Base-by-base conservation (phyloP, 2,888 invertebrate genomes). In the Hypena proboscidalis region DNA sequence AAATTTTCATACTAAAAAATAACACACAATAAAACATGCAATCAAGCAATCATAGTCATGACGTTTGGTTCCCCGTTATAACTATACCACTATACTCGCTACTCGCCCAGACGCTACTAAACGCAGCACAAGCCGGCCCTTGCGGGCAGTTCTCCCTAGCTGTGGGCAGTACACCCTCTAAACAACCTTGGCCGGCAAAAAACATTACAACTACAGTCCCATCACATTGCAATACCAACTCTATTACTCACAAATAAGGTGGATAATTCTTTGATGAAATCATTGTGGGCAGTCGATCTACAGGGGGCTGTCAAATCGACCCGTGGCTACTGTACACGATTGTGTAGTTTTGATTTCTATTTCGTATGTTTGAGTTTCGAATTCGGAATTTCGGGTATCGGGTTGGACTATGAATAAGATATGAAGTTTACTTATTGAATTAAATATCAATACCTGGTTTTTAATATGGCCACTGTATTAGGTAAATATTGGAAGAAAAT, bases 111-210 rank as follows among this genome's bases (percentile, higher is more conserved):
- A 19, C 21, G 22, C 41, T 53, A 77, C 53, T 63, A 77, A 89
- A 89, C 82, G 80, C 52, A 62, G 82, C 90, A 80, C 69, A 29
- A 64, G 69, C 70, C 83, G 74, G 76, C 77, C 89, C 90, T 88
- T 90, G 86, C 88, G 90, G 90, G 73, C 90, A 87, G 87, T 87
- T 74, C 86, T 77, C 88, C 89, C 88, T 81, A 71, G 68, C 78
- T 77, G 81, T 89, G 89, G 89, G 89, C 90, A 90, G 89, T 86
- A 74, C 88, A 83, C 88, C 90, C 87, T 80, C 80, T 74, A 80
- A 77, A 77, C 75, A 77, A 77, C 79, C 71, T 67, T 54, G 57
- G 57, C 60, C 62, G 74, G 65, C 77, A 79, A 83, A 87, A 82
- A 87, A 85, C 85, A 83, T 74, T 72, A 64, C 73, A 86, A 76